Evolutionary conservation across 2,113 vertebrate genomes (phyloP).

Genomic region (Tychaedon coryphoeus): DNA sequence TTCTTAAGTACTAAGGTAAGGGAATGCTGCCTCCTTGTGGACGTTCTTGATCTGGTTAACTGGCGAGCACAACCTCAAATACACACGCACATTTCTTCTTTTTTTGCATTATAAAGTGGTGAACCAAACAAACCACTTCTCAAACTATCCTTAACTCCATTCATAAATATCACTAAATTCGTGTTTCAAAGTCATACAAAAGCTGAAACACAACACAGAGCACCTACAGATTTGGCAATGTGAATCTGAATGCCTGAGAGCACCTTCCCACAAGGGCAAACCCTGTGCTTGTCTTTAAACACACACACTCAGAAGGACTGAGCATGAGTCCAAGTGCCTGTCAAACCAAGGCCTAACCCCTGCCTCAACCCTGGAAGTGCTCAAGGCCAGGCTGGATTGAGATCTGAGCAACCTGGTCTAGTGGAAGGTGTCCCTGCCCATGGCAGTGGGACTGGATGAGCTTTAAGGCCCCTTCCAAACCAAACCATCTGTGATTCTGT

Average conservation of each 20-base stretch:
- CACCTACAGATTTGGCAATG: neutral
- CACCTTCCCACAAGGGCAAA: neutral
- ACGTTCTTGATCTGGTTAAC: neutral
- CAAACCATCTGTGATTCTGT: neutral
- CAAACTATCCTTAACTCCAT: neutral
- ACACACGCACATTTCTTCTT: neutral
- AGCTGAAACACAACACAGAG: neutral
- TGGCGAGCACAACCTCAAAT: neutral
- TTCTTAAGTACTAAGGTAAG: neutral
- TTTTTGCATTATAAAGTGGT: neutral
- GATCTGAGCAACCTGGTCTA: neutral
- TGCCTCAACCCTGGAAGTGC: neutral
- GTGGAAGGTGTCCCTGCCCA: neutral
- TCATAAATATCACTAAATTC: neutral
- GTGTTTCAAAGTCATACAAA: neutral
- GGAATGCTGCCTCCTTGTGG: slow-evolving; percentile 43
- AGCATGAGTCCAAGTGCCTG: neutral
- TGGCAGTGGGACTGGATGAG: neutral
- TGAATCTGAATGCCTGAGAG: neutral
- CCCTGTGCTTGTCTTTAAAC: neutral
- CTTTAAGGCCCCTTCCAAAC: neutral
- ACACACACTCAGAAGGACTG: neutral
- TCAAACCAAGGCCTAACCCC: neutral
- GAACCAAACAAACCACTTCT: neutral
- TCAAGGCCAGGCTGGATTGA: neutral